These are phyloP conservation scores for Desmodus rotundus DNA, from an alignment of 2,113 vertebrate genomes.

Conservation along the genomic window DNA sequence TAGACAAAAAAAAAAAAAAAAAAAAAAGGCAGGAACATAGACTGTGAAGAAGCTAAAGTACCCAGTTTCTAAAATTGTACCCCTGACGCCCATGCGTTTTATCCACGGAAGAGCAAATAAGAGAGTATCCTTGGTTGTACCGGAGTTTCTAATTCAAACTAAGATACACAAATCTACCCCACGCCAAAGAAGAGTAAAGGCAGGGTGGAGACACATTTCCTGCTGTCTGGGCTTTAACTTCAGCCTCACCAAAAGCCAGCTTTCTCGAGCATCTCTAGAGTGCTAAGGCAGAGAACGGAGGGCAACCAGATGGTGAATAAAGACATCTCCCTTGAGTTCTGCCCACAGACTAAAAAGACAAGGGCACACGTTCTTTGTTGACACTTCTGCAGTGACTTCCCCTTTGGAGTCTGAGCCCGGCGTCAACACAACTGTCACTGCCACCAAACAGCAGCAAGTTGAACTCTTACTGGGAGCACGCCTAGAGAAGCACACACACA, in stretches of 20 bases:
- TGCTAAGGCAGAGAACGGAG: background rate
- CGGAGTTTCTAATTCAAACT: background rate
- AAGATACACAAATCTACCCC: background rate
- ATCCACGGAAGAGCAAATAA: background rate
- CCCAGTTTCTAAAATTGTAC: conserved; percentile 23
- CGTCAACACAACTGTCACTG: background rate
- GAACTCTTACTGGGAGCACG: conserved; percentile 13
- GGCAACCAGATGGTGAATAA: background rate
- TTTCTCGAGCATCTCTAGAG: background rate
- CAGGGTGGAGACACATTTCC: background rate
- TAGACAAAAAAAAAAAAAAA: background rate
- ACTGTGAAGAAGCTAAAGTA: background rate
- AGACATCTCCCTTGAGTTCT: background rate
- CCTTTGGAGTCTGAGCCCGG: background rate
- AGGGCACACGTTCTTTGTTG: conserved; percentile 48
- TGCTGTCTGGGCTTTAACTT: conserved; percentile 24
- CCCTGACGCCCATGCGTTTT: background rate
- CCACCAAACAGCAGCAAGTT: conserved; percentile 39
- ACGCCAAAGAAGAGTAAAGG: background rate
- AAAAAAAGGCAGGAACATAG: background rate
- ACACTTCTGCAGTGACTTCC: conserved; percentile 63
- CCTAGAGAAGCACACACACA: background rate
- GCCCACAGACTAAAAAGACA: background rate
- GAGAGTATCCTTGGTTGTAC: background rate
- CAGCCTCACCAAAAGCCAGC: background rate